Evolutionary conservation across 2,888 invertebrate species (phyloP).

Genomic region (Apotomis capreana): DNA sequence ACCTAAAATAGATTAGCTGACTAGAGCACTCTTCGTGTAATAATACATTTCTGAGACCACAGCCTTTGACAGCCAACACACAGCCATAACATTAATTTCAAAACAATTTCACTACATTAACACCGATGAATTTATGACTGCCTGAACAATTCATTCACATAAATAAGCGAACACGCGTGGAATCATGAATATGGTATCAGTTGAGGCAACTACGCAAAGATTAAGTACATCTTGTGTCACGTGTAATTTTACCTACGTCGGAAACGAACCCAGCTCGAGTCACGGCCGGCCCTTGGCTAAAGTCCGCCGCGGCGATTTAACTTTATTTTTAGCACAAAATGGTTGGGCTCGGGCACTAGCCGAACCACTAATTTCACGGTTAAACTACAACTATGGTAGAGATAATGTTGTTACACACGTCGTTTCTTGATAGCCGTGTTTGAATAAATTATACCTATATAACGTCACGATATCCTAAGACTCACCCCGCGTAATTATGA

Average conservation of each 20-base stretch:
- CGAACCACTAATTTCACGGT: conserved; percentile 14
- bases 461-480: neutral
- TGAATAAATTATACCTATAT: neutral
- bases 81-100: too few species aligned
- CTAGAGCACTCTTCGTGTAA: too few species aligned
- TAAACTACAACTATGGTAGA: conserved; percentile 10
- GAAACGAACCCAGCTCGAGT: conserved; percentile 27
- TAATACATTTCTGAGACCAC: too few species aligned
- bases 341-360: conserved; percentile 2
- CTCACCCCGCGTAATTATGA: neutral
- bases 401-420: conserved; percentile 8
- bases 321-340: conserved; percentile 20
- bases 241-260: conserved; percentile 4
- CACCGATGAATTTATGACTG: neutral
- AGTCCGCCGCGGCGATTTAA: conserved; percentile 26
- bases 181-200: conserved; percentile 13
- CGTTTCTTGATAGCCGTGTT: neutral
- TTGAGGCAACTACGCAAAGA: neutral
- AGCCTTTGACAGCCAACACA: too few species aligned
- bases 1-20: too few species aligned
- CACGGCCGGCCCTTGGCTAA: conserved; percentile 38
- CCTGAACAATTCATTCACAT: neutral
- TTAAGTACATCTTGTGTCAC: neutral
- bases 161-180: neutral
- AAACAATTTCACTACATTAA: neutral